Percentiles rank a stretch among this genome's conserved stretches.
These are phyloP conservation scores for Hydrolagus colliei DNA, from an alignment of 2,797 vertebrate genomes.

Conservation along the genomic window DNA sequence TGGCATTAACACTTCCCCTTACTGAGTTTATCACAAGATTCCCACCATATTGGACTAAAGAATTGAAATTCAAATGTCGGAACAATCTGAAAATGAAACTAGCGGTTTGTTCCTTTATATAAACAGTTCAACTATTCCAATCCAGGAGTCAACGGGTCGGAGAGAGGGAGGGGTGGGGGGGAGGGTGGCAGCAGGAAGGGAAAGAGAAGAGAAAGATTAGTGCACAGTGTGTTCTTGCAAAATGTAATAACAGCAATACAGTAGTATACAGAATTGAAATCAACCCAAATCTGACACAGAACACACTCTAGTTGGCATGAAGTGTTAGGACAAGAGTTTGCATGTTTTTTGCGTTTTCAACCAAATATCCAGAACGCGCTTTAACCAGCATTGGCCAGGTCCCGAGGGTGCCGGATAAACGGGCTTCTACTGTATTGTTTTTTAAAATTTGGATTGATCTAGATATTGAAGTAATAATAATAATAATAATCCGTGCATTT, in stretches of 20 bases:
- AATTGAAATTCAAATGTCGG: neutral
- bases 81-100: neutral
- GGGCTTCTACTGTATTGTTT: too few species aligned
- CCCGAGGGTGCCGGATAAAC: too few species aligned
- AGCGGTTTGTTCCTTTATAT: neutral
- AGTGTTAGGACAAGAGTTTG: too few species aligned
- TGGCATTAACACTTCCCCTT: neutral
- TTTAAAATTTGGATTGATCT: too few species aligned
- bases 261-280: neutral
- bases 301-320: too few species aligned
- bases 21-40: neutral
- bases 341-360: too few species aligned
- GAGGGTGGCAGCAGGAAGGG: neutral
- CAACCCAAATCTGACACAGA: too few species aligned
- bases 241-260: neutral
- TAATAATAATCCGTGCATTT: too few species aligned
- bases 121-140: neutral
- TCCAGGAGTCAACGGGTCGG: too few species aligned
- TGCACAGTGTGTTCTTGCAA: neutral
- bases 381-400: too few species aligned
- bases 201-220: neutral
- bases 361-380: too few species aligned
- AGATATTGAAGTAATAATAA: too few species aligned
- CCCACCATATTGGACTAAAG: neutral
- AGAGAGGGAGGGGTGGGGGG: neutral